These are phyloP conservation scores for Thysanoteuthis rhombus DNA, from an alignment of 2,888 invertebrate genomes.

Conservation along the genomic window DNA sequence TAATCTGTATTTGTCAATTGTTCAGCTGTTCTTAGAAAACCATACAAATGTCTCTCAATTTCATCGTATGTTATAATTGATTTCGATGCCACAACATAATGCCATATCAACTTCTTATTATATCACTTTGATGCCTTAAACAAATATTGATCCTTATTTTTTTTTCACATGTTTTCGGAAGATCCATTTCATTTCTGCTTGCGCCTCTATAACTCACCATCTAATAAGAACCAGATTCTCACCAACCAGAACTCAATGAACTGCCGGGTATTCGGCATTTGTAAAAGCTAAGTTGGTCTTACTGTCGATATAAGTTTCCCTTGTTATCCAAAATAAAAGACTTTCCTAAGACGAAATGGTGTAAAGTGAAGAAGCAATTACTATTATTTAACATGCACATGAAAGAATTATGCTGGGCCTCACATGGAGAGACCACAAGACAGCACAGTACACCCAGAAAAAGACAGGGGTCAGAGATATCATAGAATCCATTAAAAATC, in stretches of 20 bases:
- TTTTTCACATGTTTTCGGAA: background rate
- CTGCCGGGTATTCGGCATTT: background rate
- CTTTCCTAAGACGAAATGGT: too few relatives aligned
- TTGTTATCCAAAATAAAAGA: too few relatives aligned
- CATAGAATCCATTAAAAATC: too few relatives aligned
- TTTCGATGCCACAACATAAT: background rate
- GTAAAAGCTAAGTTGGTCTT: background rate
- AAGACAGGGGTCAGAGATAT: too few relatives aligned
- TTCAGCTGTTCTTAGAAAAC: background rate
- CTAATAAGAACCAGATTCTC: background rate
- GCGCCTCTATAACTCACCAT: background rate
- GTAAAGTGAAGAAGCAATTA: too few relatives aligned
- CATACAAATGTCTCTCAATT: background rate
- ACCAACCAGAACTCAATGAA: background rate
- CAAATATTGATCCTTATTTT: background rate
- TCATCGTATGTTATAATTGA: background rate
- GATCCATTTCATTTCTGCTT: background rate
- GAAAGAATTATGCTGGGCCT: too few relatives aligned
- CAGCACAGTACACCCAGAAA: too few relatives aligned
- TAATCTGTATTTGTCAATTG: background rate
- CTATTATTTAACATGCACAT: too few relatives aligned
- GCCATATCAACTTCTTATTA: constrained; percentile 12
- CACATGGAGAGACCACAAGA: too few relatives aligned
- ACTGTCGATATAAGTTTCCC: background rate
- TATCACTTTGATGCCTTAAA: background rate